phyloP scores from a whole-genome alignment of 2,113 vertebrate species.

The Alligator sinensis region DNA sequence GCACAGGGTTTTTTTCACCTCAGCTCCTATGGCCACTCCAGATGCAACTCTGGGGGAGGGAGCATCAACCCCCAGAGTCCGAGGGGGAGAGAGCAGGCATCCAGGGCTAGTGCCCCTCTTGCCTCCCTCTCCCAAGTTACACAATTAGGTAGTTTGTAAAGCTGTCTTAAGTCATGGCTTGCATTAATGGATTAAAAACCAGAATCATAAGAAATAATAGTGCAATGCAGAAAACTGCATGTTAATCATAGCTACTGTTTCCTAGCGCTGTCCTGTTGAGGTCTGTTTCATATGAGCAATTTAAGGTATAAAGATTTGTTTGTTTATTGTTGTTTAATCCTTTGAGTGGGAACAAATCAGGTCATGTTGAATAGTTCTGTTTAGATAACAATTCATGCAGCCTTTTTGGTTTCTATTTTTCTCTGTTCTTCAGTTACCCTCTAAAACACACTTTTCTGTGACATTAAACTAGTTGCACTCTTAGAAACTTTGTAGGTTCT shows the following conservation, averaged over 20 bases:
- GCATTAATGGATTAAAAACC: not conserved
- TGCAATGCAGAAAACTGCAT: not conserved
- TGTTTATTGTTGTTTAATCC: not conserved
- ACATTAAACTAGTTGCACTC: not conserved
- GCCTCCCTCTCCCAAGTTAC: too few relatives aligned
- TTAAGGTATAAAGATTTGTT: not conserved
- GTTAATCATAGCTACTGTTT: not conserved
- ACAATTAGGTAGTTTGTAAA: not conserved
- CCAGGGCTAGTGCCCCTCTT: too few relatives aligned
- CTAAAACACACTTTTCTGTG: not conserved
- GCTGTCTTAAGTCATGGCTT: not conserved
- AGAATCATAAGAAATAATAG: not conserved
- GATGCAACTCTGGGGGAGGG: too few relatives aligned
- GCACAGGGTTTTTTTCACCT: too few relatives aligned
- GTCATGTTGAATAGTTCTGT: not conserved
- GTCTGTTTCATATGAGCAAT: not conserved
- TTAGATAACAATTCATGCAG: not conserved
- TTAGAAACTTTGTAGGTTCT: not conserved
- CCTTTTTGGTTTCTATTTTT: not conserved
- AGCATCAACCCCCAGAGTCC: too few relatives aligned
- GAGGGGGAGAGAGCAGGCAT: too few relatives aligned
- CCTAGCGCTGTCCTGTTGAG: not conserved
- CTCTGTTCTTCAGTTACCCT: not conserved
- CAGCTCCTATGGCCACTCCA: too few relatives aligned
- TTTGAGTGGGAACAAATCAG: not conserved